phyloP scores from a whole-genome alignment of 2,797 vertebrate genomes.

The Falco peregrinus region DNA sequence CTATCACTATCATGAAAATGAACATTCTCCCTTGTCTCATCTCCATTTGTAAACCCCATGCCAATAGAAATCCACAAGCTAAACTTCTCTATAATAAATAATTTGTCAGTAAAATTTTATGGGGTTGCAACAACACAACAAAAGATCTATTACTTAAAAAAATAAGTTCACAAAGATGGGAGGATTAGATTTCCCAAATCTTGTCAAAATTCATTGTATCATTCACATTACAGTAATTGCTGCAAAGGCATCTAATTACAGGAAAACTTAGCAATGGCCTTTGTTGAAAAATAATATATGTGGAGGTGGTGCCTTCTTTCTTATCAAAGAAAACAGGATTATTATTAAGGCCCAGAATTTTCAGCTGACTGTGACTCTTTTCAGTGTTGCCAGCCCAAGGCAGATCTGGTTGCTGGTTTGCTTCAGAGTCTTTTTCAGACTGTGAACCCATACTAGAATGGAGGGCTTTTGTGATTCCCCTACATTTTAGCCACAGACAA shows the following conservation, averaged over 20 bases:
- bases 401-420: not conserved
- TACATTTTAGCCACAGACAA: not conserved
- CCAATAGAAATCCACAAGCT: conserved; percentile 18
- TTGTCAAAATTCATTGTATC: not conserved
- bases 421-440: not conserved
- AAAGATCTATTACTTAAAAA: not conserved
- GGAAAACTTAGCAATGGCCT: not conserved
- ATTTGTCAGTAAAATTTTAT: conserved; percentile 7
- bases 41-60: not conserved
- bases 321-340: not conserved
- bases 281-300: fast-evolving
- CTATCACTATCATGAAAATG: not conserved
- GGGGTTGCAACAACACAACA: not conserved
- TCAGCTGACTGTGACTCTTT: not conserved
- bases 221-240: not conserved
- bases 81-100: conserved; percentile 22
- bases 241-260: not conserved
- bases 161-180: not conserved
- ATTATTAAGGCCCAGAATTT: not conserved
- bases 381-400: not conserved
- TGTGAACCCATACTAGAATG: fast-evolving
- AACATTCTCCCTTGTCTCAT: conserved; percentile 14
- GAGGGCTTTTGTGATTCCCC: not conserved
- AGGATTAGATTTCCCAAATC: not conserved
- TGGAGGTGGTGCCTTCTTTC: not conserved